phyloP scores from a whole-genome alignment of 2,113 vertebrate species.

The Mellivora capensis region DNA sequence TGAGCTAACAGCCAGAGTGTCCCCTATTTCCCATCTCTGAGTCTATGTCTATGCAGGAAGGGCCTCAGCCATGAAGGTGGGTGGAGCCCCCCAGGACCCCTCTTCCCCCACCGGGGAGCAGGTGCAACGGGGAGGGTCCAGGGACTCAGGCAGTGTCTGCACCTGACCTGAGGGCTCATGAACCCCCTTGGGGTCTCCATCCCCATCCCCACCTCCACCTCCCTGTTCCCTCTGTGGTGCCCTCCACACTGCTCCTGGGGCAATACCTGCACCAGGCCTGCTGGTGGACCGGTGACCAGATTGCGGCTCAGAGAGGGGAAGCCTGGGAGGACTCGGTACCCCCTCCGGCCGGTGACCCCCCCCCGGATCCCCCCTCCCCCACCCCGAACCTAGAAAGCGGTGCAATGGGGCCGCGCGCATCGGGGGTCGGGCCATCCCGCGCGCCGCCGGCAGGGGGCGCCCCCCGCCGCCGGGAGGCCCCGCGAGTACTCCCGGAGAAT shows the following conservation, averaged over 20 bases:
- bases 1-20: neutral
- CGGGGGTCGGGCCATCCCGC: neutral
- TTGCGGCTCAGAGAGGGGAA: neutral
- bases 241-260: neutral
- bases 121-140: neutral
- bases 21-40: too few relatives aligned
- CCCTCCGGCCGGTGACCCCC: neutral
- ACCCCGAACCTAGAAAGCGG: neutral
- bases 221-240: fast-evolving
- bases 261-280: neutral
- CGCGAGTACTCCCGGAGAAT: constrained; percentile 88
- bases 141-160: neutral
- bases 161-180: neutral
- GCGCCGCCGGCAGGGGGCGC: constrained; percentile 17
- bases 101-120: neutral
- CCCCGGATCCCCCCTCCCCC: neutral
- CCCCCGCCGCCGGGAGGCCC: neutral
- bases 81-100: neutral
- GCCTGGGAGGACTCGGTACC: neutral
- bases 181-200: too few relatives aligned
- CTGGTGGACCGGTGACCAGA: neutral
- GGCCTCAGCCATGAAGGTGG: neutral
- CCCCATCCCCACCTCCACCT: too few relatives aligned
- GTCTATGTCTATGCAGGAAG: neutral
- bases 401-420: neutral